These are phyloP conservation scores for Lethrus apterus DNA, from an alignment of 1,140 invertebrate genomes.

Conservation along the genomic window DNA sequence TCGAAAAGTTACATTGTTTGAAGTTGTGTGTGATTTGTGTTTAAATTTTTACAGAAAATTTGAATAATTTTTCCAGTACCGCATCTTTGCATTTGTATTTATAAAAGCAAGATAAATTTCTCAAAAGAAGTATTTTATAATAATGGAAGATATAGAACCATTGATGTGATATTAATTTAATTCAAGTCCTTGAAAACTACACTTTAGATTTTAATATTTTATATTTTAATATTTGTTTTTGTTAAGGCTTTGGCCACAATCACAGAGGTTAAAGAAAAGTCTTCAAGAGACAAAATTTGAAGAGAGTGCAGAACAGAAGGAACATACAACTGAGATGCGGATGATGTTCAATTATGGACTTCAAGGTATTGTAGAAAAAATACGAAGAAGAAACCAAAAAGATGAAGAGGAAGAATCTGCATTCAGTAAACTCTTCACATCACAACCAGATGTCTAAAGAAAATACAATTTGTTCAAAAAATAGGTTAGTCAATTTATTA, in stretches of 20 bases:
- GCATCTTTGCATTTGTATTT: no score
- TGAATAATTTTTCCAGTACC: no score
- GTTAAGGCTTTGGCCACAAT: conserved; percentile 21
- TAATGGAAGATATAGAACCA: no score
- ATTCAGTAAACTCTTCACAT: conserved; percentile 25
- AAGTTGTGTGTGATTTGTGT: no score
- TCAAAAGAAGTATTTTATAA: no score
- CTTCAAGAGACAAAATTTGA: conserved; percentile 21
- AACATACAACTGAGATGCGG: conserved; percentile 13
- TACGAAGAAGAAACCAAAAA: conserved; percentile 19
- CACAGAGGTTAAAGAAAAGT: conserved; percentile 21
- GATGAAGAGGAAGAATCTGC: conserved; percentile 26
- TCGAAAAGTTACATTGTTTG: no score
- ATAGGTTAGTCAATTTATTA: conserved; percentile 5
- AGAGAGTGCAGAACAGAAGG: conserved; percentile 13
- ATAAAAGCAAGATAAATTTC: no score
- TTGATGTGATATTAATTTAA: no score
- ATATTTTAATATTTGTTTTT: neutral
- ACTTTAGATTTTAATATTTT: neutral
- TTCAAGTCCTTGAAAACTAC: no score
- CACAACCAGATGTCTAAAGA: conserved; percentile 21
- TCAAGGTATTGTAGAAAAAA: neutral
- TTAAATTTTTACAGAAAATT: no score
- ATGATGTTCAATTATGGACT: neutral
- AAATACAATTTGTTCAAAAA: neutral